Evolutionary conservation across 2,113 vertebrate genomes (phyloP), one percentile per base, ranked within the genome.

Genomic region (Nansenia antarctica): DNA sequence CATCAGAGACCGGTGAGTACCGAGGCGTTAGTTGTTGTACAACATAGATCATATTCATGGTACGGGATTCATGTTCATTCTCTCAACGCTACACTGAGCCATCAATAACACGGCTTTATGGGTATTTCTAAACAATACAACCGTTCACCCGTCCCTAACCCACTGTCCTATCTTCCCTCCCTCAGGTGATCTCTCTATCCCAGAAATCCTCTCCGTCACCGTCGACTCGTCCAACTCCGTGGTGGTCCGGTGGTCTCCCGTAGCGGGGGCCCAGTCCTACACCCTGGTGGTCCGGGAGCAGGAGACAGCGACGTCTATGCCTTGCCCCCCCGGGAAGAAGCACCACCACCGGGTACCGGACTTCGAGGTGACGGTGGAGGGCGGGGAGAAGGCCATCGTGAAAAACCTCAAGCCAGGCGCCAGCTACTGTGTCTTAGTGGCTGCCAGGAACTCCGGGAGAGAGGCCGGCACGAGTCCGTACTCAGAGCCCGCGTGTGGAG

Each of bases 401-500:
- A 65, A 73, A 0, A 62, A 81, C 2, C 74, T 89, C 65, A 80
- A 67, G 20, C 74, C 72, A 1, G 49, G 26, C 7, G 62, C 76
- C 0, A 59, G 14, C 60, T 89, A 90, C 72, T 89, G 88, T 42
- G n/a, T 89, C 34, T 60, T 67, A 0, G 73, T 88, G 68, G 63
- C 64, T 0, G 82, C 82, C 37, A n/a, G n/a, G n/a, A n/a, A n/a
- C n/a, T n/a, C n/a, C n/a, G n/a, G 31, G 22, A 65, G 26, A 30
- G 9, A 54, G 0, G 24, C 1, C 0, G 20, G 3, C 0, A 47
- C 22, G 0, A 85, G 85, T 9, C 74, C 78, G 0, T 77, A 84
- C 67, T 90, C 86, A 0, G 57, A 81, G 26, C 70, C 83, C 0
- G 61, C 77, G 64, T 91, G 88, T 35, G 47, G 1, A 2, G 15